These are phyloP conservation scores for Drosophila atripex DNA, from an alignment of 2,888 invertebrate species.

Conservation along the genomic window DNA sequence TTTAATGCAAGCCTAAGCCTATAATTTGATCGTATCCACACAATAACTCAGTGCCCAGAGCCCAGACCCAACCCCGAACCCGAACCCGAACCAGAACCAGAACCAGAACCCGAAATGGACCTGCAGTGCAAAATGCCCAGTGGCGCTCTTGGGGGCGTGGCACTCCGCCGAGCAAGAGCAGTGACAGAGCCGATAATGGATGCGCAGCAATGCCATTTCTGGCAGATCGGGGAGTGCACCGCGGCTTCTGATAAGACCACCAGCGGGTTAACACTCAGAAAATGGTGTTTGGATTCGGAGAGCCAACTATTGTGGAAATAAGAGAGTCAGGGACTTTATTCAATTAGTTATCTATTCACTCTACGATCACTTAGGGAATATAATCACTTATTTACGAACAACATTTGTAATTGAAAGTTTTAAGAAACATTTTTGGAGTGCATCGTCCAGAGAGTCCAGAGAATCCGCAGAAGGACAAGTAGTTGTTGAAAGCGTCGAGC, in stretches of 20 bases:
- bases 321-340: neutral
- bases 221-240: slow-evolving; percentile 76
- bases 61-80: slow-evolving; percentile 5
- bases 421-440: slow-evolving; percentile 3
- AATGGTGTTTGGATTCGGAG: neutral
- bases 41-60: slow-evolving; percentile 72
- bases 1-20: slow-evolving; percentile 76
- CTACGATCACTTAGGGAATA: neutral
- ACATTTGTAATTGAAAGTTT: neutral
- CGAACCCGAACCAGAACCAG: slow-evolving; percentile 4
- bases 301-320: neutral
- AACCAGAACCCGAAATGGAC: slow-evolving; percentile 1
- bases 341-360: too few species aligned
- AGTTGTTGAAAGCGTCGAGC: slow-evolving; percentile 80
- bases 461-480: slow-evolving; percentile 46
- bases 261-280: slow-evolving; percentile 45
- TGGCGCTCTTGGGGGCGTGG: slow-evolving; percentile 60
- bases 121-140: slow-evolving; percentile 67
- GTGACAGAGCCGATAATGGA: slow-evolving; percentile 67
- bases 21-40: slow-evolving; percentile 80
- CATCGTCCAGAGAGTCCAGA: too few species aligned
- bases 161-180: slow-evolving; percentile 54
- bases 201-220: slow-evolving; percentile 76
- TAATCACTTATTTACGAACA: neutral
- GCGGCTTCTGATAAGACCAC: slow-evolving; percentile 84